A percentile compares a stretch with the other conserved stretches of the same genome.
phyloP scores from a whole-genome alignment of 2,113 vertebrate genomes.

The Silurus glanis region DNA sequence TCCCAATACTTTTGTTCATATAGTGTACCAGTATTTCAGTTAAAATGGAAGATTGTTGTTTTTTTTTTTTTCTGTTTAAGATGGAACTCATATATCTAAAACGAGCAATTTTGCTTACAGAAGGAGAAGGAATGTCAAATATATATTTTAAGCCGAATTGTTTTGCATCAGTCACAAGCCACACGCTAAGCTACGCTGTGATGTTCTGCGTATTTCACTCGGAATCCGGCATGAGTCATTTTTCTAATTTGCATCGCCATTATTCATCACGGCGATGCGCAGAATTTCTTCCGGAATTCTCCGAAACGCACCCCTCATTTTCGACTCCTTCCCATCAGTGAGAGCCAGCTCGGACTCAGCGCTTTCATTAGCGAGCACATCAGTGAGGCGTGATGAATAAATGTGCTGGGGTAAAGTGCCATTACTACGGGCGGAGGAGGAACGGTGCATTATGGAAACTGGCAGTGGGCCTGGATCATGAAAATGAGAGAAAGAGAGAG shows the following conservation, averaged over 20 bases:
- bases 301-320: neutral
- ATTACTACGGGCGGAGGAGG: constrained; percentile 1
- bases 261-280: neutral
- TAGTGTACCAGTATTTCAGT: too few species aligned
- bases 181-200: neutral
- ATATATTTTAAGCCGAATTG: neutral
- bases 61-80: too few species aligned
- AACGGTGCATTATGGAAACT: constrained; percentile 4
- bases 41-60: too few species aligned
- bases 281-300: neutral
- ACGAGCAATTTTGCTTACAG: neutral
- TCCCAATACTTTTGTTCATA: too few species aligned
- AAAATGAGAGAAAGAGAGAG: neutral
- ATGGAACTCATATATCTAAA: neutral
- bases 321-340: neutral
- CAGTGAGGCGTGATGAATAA: constrained; percentile 9
- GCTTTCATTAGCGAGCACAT: constrained; percentile 19
- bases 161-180: neutral
- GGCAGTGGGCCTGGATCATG: constrained; percentile 8
- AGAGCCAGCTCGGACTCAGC: neutral
- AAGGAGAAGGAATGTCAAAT: neutral
- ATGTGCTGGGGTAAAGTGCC: constrained; percentile 9
- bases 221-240: neutral
- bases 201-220: neutral
- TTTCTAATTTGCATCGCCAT: constrained; percentile 12